Base-by-base conservation (phyloP, 2,888 invertebrate species). In the Aricia artaxerxes region DNA sequence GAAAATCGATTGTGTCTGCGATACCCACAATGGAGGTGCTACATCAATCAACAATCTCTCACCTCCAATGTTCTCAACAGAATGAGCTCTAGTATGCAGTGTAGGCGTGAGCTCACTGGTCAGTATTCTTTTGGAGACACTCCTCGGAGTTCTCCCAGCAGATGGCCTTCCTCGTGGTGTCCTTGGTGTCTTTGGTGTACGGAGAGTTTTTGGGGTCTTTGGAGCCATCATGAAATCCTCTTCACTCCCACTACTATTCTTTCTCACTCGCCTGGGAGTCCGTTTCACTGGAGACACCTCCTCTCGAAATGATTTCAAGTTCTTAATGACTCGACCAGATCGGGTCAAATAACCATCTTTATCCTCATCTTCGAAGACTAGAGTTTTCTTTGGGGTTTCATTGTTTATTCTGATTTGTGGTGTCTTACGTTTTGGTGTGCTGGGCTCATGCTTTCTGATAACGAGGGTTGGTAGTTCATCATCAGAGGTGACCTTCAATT, bases 401-500 rank as follows among this genome's bases (percentile, higher is more conserved):
- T 90, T 86, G 83, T 77, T 86, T 1, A 82, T 80, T 87, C 87
- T 91, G 9, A 85, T 83, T 79, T 88, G 79, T 31, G 91, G 88
- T 7, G 87, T 87, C 81, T 90, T 92, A 79, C 91, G 82, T 82
- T 92, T 93, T 16, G 93, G 93, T 79, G 92, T 92, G 0, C 86
- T 83, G 0, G 89, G 84, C 60, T 85, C 83, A 85, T 91, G 87
- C 78, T 92, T 88, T 79, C 90, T 89, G 77, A 93, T 94, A 5
- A 94, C 90, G 9, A 94, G 84, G 9, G 92, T 93, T 24, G 94
- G 93, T 2, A 94, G 81, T 60, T 94, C 94, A 35, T 93, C 92
- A 84, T 92, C 93, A 7, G 93, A 92, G 80, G 90, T 92, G 82
- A 93, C 93, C 83, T 90, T 87, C 2, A 94, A 82, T 81, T 93